Base-by-base conservation (phyloP, 2,888 invertebrate species). In the Philopedon plagiatum region DNA sequence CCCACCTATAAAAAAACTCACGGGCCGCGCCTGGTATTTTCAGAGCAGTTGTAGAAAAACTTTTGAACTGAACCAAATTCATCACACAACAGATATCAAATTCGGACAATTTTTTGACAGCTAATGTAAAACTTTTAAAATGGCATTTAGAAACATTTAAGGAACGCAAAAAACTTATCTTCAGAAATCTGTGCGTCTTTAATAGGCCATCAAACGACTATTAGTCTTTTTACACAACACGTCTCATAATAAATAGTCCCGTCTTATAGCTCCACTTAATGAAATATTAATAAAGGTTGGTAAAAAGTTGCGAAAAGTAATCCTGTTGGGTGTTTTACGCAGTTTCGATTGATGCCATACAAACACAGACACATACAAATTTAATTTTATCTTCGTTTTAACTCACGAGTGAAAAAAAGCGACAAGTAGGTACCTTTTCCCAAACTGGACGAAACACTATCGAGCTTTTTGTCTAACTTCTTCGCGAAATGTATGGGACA, bases 291-390 rank as follows among this genome's bases (percentile, higher is more conserved):
- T 81, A 78, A 77, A 75, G 23, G 72, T 68, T 76, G 80, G 78
- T 80, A 81, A 81, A 82, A 82, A 81, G 79, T 78, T 78, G 29
- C 46, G 41, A 51, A 15, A 32, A 21, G 18, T 37, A 61, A 82
- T 83, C 81, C 82, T 77, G 82, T 82, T 81, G 81, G 81, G 75
- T 83, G 83, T 83, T 83, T 82, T 81, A 83, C 82, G 82, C 77
- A 71, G 77, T 66, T 77, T 69, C 70, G 75, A 74, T 71, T 73
- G 71, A 57, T n/a, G n/a, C n/a, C n/a, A n/a, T 69, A 57, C 63
- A 21, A 63, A 18, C 41, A 19, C 19, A 5, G 56, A 32, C 34
- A 56, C 9, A 62, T 76, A 77, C 79, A 80, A 81, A 81, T 82
- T 81, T 80, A 81, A 80, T 81, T 81, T 81, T 81, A 82, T 80